Evolutionary conservation across 64 coral and sea anemone species (phyloP).

Genomic region (Actinia tenebrosa): DNA sequence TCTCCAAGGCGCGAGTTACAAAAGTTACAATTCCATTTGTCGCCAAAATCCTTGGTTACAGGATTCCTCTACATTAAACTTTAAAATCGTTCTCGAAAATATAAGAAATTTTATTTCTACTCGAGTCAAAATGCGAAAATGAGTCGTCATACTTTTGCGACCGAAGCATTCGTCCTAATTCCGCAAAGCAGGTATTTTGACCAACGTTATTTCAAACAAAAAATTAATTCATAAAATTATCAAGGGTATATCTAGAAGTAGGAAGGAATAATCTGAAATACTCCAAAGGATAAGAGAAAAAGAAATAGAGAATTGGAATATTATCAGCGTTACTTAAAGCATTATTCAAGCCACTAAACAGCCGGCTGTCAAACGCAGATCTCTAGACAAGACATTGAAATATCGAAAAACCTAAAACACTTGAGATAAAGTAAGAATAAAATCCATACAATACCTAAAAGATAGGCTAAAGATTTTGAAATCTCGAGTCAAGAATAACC

Average conservation of each 20-base stretch:
- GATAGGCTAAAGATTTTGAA: neutral
- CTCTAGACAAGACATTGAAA: neutral
- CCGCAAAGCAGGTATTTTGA: neutral
- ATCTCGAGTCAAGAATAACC: neutral
- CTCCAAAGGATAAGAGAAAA: conserved; percentile 4
- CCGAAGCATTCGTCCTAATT: neutral
- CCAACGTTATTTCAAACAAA: neutral
- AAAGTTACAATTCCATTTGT: neutral
- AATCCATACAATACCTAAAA: neutral
- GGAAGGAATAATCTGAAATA: neutral
- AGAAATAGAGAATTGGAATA: neutral
- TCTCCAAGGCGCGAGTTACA: neutral
- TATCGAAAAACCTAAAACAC: neutral
- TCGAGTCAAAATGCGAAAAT: neutral
- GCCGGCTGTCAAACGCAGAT: neutral
- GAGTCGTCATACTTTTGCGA: neutral
- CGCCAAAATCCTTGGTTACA: neutral
- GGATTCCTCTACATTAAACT: neutral
- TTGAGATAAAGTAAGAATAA: conserved; percentile 1
- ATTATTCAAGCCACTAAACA: neutral
- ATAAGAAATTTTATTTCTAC: neutral
- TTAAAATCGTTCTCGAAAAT: neutral
- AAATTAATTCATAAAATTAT: neutral
- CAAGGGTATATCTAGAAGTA: neutral
- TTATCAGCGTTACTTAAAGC: neutral